Evolutionary conservation across 2,797 vertebrate genomes (phyloP), one percentile per base, ranked within the genome.

Genomic region (Microtus agrestis): DNA sequence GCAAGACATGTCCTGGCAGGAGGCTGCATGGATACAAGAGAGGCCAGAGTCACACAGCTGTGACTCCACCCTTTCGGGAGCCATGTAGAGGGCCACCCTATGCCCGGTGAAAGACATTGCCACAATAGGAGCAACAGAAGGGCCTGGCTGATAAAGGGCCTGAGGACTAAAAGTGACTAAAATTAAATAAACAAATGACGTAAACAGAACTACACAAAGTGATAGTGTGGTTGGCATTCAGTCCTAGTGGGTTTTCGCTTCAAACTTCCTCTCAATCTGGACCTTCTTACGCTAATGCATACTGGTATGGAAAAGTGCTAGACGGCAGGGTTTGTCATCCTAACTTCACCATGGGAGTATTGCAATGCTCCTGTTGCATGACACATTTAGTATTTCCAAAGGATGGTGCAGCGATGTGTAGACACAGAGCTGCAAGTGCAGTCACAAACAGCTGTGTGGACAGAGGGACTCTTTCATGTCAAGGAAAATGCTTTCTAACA

Each of bases 1-100:
- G 96, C 99, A 99, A 0, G 98, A 98, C 27, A 81, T 81, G 31
- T 98, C 90, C 46, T 93, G 98, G 97, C 99, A 99, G 81, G 99
- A 99, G 56, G 97, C 99, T 99, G 89, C 1, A 15, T 19, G 89
- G 89, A 84, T 13, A 94, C 5, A 85, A 78, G 0, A 0, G 25
- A 34, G 51, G 51, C 59, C 51, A 96, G 89, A 87, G 27, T 71
- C 25, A 21, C 23, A 11, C 69, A n/a, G 59, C 80, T 29, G 19
- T 63, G 63, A 29, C 51, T 61, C 27, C 63, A 61, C 31, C 34
- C 29, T 25, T 23, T 82, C 0, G 0, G 21, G n/a, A 40, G 17
- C 69, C 25, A 29, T 34, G 27, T 7, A 9, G 63, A 63, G 14
- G 63, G 4, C 59, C 5, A 11, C 2, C 19, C 15, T 29, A 7